These are phyloP conservation scores for Parthenolecanium corni DNA, from an alignment of 2,888 invertebrate species.

Conservation along the genomic window DNA sequence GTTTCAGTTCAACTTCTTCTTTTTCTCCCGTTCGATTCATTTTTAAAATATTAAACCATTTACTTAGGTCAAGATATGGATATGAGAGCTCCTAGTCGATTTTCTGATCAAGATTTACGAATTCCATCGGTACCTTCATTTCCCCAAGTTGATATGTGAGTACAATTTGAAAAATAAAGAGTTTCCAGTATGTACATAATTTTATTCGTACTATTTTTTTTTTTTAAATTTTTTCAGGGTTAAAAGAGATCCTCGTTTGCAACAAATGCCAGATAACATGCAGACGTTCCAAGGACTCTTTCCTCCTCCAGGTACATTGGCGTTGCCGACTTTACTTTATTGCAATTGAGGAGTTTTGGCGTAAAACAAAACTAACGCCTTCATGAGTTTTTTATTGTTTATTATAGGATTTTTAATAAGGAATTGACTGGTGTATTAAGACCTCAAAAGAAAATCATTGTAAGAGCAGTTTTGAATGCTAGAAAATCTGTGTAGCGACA, in stretches of 20 bases:
- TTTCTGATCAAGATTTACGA: slow-evolving; percentile 67
- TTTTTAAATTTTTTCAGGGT: not conserved
- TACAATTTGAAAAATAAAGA: not conserved
- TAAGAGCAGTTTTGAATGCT: no score
- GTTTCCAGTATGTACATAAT: not conserved
- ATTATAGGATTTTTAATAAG: no score
- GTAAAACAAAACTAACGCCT: no score
- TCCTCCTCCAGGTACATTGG: slow-evolving; percentile 13
- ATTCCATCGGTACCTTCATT: slow-evolving; percentile 38
- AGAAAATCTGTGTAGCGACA: no score
- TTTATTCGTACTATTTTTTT: not conserved
- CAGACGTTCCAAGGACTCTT: slow-evolving; percentile 3
- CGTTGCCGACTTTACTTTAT: no score
- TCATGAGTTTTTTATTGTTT: not conserved
- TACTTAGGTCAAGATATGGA: slow-evolving; percentile 47
- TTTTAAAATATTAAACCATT: no score
- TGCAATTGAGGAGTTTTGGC: no score
- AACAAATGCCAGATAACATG: slow-evolving; percentile 16
- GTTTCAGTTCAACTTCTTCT: not conserved
- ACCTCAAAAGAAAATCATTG: no score
- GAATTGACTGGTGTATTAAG: not conserved
- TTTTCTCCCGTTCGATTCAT: no score
- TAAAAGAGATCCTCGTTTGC: slow-evolving; percentile 19
- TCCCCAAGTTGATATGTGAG: slow-evolving; percentile 19
- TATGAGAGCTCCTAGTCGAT: slow-evolving; percentile 42